Percentiles rank a stretch among this genome's conserved stretches.
phyloP scores from a whole-genome alignment of 2,113 vertebrate genomes.

The Hystrix cristata region DNA sequence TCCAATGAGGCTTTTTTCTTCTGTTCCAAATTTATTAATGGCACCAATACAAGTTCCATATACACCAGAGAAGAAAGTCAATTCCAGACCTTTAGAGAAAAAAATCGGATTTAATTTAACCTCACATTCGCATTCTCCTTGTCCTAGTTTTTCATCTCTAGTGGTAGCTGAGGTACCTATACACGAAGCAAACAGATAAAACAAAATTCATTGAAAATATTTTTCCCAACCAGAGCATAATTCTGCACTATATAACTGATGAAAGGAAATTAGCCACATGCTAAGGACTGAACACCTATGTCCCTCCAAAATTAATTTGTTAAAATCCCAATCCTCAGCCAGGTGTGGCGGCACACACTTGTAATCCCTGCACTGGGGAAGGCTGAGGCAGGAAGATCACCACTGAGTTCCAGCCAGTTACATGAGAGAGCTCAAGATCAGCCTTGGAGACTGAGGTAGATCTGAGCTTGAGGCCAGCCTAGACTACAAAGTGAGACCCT shows the following conservation, averaged over 20 bases:
- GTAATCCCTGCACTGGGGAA: neutral
- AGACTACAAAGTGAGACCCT: neutral
- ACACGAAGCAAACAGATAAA: neutral
- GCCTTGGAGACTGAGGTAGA: too few relatives aligned
- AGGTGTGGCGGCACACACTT: neutral
- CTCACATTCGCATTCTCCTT: neutral
- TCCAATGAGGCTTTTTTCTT: conserved; percentile 97
- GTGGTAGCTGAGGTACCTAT: neutral
- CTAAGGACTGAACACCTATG: too few relatives aligned
- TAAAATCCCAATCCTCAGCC: neutral
- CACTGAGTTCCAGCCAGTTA: too few relatives aligned
- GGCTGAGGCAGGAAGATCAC: neutral
- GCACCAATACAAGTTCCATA: conserved; percentile 98
- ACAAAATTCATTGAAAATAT: accelerated
- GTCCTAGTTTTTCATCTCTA: neutral
- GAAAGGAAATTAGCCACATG: neutral
- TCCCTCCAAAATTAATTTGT: too few relatives aligned
- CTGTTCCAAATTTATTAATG: conserved; percentile 93
- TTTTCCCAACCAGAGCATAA: neutral
- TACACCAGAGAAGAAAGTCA: conserved; percentile 98
- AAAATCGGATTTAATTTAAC: neutral
- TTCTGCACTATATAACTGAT: accelerated
- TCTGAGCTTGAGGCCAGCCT: neutral
- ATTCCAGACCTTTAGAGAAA: conserved; percentile 92
- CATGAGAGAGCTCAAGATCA: neutral